Percentiles rank a stretch among this genome's conserved stretches.
These are phyloP conservation scores for Aspidiotus destructor DNA, from an alignment of 2,888 invertebrate species.

Conservation along the genomic window DNA sequence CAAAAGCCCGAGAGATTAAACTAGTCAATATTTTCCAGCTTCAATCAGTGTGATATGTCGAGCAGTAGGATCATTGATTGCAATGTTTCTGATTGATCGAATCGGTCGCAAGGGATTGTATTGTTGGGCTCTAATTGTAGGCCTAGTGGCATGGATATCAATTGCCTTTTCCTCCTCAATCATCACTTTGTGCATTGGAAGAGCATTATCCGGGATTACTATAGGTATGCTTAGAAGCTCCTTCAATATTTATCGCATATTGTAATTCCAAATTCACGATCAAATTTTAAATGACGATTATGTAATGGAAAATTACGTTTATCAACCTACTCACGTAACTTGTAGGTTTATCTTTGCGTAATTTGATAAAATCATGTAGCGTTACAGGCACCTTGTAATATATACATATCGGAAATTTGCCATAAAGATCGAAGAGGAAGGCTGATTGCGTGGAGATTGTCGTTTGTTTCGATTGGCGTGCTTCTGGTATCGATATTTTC, in stretches of 20 bases:
- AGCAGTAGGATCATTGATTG: neutral
- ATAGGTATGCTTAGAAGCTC: neutral
- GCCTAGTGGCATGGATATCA: neutral
- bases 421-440: slow-evolving; percentile 2
- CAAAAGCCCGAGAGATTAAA: too few species aligned
- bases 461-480: neutral
- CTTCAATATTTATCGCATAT: too few species aligned
- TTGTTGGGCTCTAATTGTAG: neutral
- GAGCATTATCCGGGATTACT: neutral
- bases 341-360: too few species aligned
- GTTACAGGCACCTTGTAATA: neutral
- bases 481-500: neutral
- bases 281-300: too few species aligned
- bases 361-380: neutral
- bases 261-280: too few species aligned
- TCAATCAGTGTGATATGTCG: neutral
- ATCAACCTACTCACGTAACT: too few species aligned
- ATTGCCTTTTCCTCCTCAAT: neutral
- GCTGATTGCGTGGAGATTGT: neutral
- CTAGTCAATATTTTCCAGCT: neutral
- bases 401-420: slow-evolving; percentile 1
- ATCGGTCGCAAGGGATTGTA: neutral
- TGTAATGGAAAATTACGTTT: too few species aligned
- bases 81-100: neutral
- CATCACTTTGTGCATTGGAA: neutral